phyloP scores from a whole-genome alignment of 2,888 invertebrate genomes.

The Campoplex capitator region DNA sequence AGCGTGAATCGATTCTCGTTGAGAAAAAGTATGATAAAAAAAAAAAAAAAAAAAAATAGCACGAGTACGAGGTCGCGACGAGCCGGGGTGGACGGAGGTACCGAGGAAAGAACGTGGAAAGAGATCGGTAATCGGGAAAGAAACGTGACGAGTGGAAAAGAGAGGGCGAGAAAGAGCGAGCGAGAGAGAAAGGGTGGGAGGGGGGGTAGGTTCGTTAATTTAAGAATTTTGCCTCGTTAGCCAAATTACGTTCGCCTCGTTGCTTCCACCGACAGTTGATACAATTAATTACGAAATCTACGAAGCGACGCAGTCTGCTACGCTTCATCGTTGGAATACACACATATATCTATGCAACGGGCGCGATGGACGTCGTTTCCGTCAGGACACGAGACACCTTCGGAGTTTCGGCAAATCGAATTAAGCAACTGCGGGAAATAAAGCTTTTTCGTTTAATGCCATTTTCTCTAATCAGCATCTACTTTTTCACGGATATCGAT shows the following conservation, averaged over 20 bases:
- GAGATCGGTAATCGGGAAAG: conserved; percentile 63
- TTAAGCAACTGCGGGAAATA: conserved; percentile 69
- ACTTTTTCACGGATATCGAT: conserved; percentile 73
- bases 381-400: conserved; percentile 43
- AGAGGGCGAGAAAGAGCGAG: conserved; percentile 41
- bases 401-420: conserved; percentile 73
- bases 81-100: conserved; percentile 23
- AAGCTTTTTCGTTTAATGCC: conserved; percentile 44
- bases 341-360: conserved; percentile 3
- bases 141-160: conserved; percentile 45
- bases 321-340: conserved; percentile 43
- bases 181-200: conserved; percentile 31
- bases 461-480: conserved; percentile 70
- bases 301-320: conserved; percentile 55
- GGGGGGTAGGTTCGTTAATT: conserved; percentile 76
- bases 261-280: conserved; percentile 79
- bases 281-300: conserved; percentile 82
- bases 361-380: conserved; percentile 31
- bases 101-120: conserved; percentile 48
- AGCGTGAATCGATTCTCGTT: conserved; percentile 72
- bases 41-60: conserved; percentile 38
- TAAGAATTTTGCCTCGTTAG: conserved; percentile 84
- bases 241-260: conserved; percentile 81
- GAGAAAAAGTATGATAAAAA: conserved; percentile 33
- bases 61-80: conserved; percentile 58